Evolutionary conservation across 2,888 invertebrate genomes (phyloP).

Genomic region (Papilio demoleus): DNA sequence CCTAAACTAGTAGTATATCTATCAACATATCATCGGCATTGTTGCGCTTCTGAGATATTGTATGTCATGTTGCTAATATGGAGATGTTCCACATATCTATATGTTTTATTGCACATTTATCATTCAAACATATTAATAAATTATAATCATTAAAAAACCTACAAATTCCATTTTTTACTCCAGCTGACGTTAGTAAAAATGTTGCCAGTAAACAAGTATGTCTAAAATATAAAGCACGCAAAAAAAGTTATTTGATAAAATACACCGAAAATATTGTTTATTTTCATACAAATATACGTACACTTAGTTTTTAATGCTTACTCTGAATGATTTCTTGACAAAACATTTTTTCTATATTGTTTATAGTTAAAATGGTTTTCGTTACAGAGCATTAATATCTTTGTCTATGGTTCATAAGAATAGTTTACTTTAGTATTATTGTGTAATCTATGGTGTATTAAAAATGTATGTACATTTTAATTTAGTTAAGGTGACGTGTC

Average conservation of each 20-base stretch:
- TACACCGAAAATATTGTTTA: slow-evolving; percentile 71
- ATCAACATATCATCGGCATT: slow-evolving; percentile 79
- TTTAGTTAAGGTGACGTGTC: slow-evolving; percentile 67
- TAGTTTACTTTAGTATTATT: slow-evolving; percentile 69
- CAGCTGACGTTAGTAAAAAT: slow-evolving; percentile 72
- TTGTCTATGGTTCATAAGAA: slow-evolving; percentile 57
- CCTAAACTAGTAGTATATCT: slow-evolving; percentile 56
- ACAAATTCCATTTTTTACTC: slow-evolving; percentile 45
- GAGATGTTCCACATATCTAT: slow-evolving; percentile 55
- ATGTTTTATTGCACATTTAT: slow-evolving; percentile 28
- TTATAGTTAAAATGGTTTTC: slow-evolving; percentile 62
- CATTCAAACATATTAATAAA: background rate
- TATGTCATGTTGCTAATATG: slow-evolving; percentile 63
- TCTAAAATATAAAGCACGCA: slow-evolving; percentile 57
- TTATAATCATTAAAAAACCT: slow-evolving; percentile 8
- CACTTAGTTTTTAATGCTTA: slow-evolving; percentile 65
- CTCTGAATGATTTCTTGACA: slow-evolving; percentile 60
- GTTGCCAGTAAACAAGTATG: slow-evolving; percentile 68
- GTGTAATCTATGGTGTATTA: slow-evolving; percentile 68
- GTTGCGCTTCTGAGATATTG: slow-evolving; percentile 73
- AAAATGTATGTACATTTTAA: slow-evolving; percentile 55
- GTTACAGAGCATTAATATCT: slow-evolving; percentile 65
- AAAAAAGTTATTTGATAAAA: slow-evolving; percentile 48
- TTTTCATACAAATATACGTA: slow-evolving; percentile 74
- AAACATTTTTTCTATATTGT: slow-evolving; percentile 63